phyloP scores from a whole-genome alignment of 2,113 vertebrate genomes.

The Labeo catla region DNA sequence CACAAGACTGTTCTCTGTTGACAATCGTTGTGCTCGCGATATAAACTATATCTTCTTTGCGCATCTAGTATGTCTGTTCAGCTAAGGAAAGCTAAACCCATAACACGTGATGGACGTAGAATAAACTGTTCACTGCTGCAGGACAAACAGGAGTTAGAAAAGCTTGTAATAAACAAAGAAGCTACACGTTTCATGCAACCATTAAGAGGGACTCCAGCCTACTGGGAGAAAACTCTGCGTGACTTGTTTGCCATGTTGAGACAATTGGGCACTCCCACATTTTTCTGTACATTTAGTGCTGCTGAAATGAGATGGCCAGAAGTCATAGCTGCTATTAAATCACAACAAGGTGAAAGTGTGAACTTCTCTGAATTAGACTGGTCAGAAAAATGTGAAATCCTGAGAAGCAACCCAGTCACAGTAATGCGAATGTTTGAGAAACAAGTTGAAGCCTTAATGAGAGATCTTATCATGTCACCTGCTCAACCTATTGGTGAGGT shows the following conservation, averaged over 20 bases:
- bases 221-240: conserved; percentile 40
- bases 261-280: conserved; percentile 32
- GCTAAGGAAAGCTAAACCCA: conserved; percentile 42
- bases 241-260: conserved; percentile 50
- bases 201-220: conserved; percentile 43
- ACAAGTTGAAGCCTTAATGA: conserved; percentile 23
- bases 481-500: conserved; percentile 37
- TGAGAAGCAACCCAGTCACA: conserved; percentile 42
- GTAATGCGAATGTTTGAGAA: conserved; percentile 49
- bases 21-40: conserved; percentile 53
- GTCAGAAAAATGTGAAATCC: conserved; percentile 44
- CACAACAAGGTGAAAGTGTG: conserved; percentile 22
- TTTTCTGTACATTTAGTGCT: conserved; percentile 46
- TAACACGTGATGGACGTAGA: conserved; percentile 51
- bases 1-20: conserved; percentile 38
- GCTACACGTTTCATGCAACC: conserved; percentile 53
- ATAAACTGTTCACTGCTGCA: conserved; percentile 44
- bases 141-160: conserved; percentile 37
- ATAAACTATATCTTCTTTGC: conserved; percentile 52
- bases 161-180: conserved; percentile 26
- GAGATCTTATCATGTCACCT: conserved; percentile 28
- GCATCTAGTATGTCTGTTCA: conserved; percentile 48
- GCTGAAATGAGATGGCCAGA: too few relatives aligned
- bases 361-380: conserved; percentile 16
- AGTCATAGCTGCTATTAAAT: conserved; percentile 17